These are phyloP conservation scores for Ophthalmolycus amberensis DNA, from an alignment of 2,113 vertebrate genomes.

Conservation along the genomic window DNA sequence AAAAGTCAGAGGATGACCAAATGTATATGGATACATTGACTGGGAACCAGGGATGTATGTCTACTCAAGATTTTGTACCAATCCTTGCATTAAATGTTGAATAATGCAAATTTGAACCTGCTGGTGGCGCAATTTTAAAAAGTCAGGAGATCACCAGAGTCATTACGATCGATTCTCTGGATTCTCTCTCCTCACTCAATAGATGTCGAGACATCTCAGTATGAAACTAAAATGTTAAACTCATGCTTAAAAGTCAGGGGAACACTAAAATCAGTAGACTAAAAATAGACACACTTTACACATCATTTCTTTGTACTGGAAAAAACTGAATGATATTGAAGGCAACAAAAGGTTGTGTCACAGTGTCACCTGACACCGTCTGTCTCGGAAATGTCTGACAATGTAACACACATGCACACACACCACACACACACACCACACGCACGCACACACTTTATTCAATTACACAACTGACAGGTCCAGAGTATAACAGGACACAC, in stretches of 20 bases:
- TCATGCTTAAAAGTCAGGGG: neutral
- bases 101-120: slow-evolving; percentile 1
- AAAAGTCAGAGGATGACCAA: neutral
- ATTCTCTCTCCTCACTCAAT: neutral
- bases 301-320: neutral
- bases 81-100: neutral
- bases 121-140: neutral
- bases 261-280: neutral
- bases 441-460: slow-evolving; percentile 11
- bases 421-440: slow-evolving; percentile 13
- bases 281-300: neutral
- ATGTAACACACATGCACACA: slow-evolving; percentile 17
- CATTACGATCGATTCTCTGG: neutral
- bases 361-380: neutral
- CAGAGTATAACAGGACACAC: slow-evolving; percentile 12
- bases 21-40: no score
- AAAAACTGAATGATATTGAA: neutral
- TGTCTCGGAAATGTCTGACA: slow-evolving; percentile 7
- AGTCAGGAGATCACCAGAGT: neutral
- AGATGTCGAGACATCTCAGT: neutral
- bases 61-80: neutral
- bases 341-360: slow-evolving; percentile 1
- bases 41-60: neutral
- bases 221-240: neutral
- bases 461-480: slow-evolving; percentile 33